phyloP scores from a whole-genome alignment of 2,113 vertebrate species.

The Rhineura floridana region DNA sequence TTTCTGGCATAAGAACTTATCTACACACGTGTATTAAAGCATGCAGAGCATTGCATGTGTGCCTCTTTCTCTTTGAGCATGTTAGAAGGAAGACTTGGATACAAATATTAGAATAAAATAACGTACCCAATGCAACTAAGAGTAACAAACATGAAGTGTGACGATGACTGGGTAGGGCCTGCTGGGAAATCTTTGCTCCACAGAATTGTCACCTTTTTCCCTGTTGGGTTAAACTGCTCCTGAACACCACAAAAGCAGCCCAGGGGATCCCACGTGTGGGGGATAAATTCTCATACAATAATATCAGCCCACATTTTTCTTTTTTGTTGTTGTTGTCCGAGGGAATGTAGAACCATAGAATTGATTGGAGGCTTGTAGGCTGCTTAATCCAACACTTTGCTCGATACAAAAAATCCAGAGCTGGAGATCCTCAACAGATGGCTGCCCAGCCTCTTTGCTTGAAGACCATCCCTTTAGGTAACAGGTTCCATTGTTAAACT shows the following conservation, averaged over 20 bases:
- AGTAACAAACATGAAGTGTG: neutral
- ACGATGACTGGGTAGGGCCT: too few species aligned
- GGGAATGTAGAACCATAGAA: neutral
- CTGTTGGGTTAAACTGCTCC: neutral
- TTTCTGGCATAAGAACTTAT: neutral
- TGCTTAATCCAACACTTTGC: neutral
- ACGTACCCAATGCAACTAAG: neutral
- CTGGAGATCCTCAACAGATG: too few species aligned
- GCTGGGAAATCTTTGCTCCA: neutral
- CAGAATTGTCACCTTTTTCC: neutral
- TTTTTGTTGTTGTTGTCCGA: neutral
- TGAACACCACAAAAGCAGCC: too few species aligned
- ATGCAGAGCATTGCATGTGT: neutral
- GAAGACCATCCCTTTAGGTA: too few species aligned
- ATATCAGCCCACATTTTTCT: neutral
- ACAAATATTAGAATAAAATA: neutral
- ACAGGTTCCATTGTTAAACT: neutral
- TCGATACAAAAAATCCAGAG: neutral
- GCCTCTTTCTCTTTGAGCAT: neutral
- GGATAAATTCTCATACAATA: neutral
- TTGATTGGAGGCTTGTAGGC: neutral
- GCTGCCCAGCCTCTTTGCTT: too few species aligned
- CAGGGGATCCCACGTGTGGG: too few species aligned
- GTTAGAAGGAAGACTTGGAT: too few species aligned
- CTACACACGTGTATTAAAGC: neutral